These are phyloP conservation scores for Siderastrea radians DNA, from an alignment of 92 coral and sea anemone genomes.

Conservation along the genomic window DNA sequence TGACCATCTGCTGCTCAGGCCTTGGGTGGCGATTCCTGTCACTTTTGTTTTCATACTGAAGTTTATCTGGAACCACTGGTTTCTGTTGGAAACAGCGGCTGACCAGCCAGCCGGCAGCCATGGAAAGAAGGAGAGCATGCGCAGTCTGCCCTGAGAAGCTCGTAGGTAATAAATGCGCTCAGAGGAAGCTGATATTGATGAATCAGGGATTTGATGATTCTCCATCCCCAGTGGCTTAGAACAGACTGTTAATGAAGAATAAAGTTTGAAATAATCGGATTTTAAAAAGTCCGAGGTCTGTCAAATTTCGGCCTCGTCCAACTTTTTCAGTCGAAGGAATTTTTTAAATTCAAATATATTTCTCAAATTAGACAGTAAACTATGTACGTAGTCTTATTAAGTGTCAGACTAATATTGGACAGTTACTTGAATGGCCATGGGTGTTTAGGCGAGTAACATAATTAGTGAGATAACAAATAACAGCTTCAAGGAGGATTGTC, in stretches of 20 bases:
- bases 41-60: constrained; percentile 6
- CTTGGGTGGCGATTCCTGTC: constrained; percentile 46
- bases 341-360: no score
- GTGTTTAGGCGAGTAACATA: no score
- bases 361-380: no score
- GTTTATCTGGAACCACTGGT: constrained; percentile 39
- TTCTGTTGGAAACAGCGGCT: constrained; percentile 28
- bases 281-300: background rate
- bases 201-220: constrained; percentile 53
- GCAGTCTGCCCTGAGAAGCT: constrained; percentile 58
- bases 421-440: no score
- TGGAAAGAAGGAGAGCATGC: constrained; percentile 26
- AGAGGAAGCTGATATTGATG: constrained; percentile 58
- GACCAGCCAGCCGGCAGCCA: constrained; percentile 60
- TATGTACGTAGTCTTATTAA: no score
- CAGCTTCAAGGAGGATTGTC: no score
- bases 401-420: no score
- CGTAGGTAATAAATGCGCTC: constrained; percentile 13
- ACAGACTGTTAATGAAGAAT: background rate
- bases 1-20: constrained; percentile 41
- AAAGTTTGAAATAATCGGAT: background rate
- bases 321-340: no score
- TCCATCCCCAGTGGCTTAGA: constrained; percentile 60
- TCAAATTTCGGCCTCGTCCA: no score
- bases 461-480: no score